A percentile compares a stretch with the other conserved stretches of the same genome.
These are phyloP conservation scores for Drosophila multiciliata DNA, from an alignment of 2,888 invertebrate genomes.

Conservation along the genomic window DNA sequence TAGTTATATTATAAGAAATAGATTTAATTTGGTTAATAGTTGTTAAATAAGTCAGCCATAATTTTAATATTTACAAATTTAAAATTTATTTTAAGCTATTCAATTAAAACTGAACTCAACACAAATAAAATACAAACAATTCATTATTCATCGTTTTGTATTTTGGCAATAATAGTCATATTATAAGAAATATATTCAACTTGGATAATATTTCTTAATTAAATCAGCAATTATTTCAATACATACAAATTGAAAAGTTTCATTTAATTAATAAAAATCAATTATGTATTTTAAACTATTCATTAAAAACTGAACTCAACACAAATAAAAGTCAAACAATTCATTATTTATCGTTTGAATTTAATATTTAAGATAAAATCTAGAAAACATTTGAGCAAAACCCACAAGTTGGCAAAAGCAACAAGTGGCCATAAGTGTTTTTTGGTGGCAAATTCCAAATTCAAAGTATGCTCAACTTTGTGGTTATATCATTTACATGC, in stretches of 20 bases:
- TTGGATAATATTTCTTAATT: too few relatives aligned
- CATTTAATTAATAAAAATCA: not conserved
- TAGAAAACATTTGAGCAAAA: conserved; percentile 16
- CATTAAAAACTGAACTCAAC: not conserved
- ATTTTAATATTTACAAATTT: too few relatives aligned
- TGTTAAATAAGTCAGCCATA: too few relatives aligned
- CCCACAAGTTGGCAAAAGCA: conserved; percentile 46
- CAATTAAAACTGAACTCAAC: not conserved
- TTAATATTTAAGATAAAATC: not conserved
- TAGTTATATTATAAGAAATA: too few relatives aligned
- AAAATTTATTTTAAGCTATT: too few relatives aligned
- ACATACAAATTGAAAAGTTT: not conserved
- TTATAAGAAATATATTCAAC: too few relatives aligned
- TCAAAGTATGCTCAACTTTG: conserved; percentile 67
- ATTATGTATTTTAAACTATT: not conserved
- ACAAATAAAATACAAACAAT: too few relatives aligned
- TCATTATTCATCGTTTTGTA: not conserved
- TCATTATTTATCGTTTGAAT: not conserved
- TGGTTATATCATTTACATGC: conserved; percentile 70
- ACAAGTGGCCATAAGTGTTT: conserved; percentile 39
- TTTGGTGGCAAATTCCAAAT: conserved; percentile 29
- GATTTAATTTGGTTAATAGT: too few relatives aligned
- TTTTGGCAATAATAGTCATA: too few relatives aligned
- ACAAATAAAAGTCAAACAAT: not conserved
- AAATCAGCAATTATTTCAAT: not conserved